Percentiles rank a stretch among this genome's conserved stretches.
Evolutionary conservation across 1,140 invertebrate genomes (phyloP).

Genomic region (Pollicipes pollicipes): DNA sequence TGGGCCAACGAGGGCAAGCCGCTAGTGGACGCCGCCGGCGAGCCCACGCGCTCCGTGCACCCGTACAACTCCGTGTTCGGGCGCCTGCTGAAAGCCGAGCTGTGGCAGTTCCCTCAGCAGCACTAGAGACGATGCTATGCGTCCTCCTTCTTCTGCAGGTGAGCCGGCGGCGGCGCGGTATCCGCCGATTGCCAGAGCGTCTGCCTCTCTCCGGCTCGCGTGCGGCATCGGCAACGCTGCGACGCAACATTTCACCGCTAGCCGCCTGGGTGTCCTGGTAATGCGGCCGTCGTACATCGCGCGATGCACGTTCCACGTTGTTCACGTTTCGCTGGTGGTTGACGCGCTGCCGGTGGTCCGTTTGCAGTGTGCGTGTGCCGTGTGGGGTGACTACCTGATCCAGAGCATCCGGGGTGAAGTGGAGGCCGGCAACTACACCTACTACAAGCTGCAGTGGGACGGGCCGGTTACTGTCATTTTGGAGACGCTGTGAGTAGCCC

Average conservation of each 20-base stretch:
- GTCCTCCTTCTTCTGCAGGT: not conserved
- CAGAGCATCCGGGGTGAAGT: not conserved
- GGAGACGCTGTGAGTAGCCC: not conserved
- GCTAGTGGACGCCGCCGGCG: slow-evolving; percentile 3
- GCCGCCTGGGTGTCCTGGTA: no score
- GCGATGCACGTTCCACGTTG: no score
- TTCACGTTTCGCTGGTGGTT: no score
- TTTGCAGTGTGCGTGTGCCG: not conserved
- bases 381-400: not conserved
- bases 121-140: not conserved
- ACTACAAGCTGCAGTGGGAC: not conserved
- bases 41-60: slow-evolving; percentile 4
- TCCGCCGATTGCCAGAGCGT: no score
- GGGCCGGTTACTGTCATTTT: not conserved
- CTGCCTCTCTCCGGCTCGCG: no score
- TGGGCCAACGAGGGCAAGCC: slow-evolving; percentile 7
- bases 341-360: no score
- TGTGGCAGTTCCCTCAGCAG: not conserved
- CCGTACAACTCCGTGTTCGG: slow-evolving; percentile 10
- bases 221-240: no score
- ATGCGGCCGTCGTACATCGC: no score
- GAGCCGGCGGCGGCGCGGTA: not conserved
- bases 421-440: not conserved
- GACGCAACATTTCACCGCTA: no score
- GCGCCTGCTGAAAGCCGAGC: not conserved